Conservation (phyloP, 2,113 vertebrate species). For the Anarrhichthys ocellatus region DNA sequence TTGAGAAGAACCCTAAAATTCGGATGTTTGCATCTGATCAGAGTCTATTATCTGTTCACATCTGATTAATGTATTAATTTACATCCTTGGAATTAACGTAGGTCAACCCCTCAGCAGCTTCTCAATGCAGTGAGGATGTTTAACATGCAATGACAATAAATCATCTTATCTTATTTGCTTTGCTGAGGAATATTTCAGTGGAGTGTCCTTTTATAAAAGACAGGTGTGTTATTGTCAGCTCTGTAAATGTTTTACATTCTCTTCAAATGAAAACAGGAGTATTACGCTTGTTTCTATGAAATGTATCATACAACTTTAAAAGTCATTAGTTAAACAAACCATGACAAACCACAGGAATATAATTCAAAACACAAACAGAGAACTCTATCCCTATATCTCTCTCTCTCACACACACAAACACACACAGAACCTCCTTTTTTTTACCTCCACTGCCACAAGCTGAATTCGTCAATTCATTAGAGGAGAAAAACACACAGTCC, state of each 20-base stretch:
- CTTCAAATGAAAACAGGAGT: slow-evolving; percentile 4
- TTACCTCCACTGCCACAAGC: slow-evolving; percentile 80
- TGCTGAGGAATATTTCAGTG: slow-evolving; percentile 30
- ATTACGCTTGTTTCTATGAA: background rate
- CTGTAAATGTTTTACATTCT: slow-evolving; percentile 28
- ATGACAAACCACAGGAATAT: slow-evolving; percentile 33
- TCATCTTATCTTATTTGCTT: background rate
- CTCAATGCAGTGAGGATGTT: background rate
- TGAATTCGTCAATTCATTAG: slow-evolving; percentile 88
- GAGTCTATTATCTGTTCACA: background rate
- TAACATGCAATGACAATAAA: slow-evolving; percentile 3
- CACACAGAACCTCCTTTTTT: slow-evolving; percentile 63
- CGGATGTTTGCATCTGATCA: background rate
- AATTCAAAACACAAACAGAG: slow-evolving; percentile 46
- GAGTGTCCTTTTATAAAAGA: slow-evolving; percentile 6
- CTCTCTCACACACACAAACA: slow-evolving; percentile 24
- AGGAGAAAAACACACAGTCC: slow-evolving; percentile 83
- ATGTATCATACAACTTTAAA: slow-evolving; percentile 26
- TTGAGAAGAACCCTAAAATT: background rate
- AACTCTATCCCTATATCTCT: slow-evolving; percentile 26
- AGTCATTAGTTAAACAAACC: slow-evolving; percentile 34
- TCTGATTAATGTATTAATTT: background rate
- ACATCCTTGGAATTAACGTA: background rate
- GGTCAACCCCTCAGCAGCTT: slow-evolving; percentile 4
- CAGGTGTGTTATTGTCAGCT: slow-evolving; percentile 23